Conservation (phyloP, 2,797 vertebrate genomes). For the Apodemus agrarius region DNA sequence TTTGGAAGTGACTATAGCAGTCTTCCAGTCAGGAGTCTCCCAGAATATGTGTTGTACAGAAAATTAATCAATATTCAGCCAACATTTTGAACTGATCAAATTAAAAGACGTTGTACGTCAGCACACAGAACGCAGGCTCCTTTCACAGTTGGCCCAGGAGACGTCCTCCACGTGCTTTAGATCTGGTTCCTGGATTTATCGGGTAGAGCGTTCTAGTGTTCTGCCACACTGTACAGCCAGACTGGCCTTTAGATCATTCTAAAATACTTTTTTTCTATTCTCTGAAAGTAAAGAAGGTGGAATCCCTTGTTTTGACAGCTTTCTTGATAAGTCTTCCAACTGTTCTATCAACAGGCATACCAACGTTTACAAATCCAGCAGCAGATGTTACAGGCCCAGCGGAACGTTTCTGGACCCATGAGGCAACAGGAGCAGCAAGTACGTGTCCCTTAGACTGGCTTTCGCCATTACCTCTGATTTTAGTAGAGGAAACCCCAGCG, state of each 20-base stretch:
- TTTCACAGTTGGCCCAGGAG: background rate
- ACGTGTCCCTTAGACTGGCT: conserved; percentile 80
- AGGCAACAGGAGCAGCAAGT: conserved; percentile 99
- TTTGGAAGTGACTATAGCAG: background rate
- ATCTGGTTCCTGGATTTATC: background rate
- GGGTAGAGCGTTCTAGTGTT: background rate
- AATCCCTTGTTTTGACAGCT: background rate
- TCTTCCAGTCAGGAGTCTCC: background rate
- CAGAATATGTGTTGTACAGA: background rate
- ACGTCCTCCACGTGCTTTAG: accelerated
- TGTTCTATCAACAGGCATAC: conserved; percentile 91
- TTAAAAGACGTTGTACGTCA: background rate
- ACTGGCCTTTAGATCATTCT: background rate
- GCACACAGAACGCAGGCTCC: background rate
- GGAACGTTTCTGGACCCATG: conserved; percentile 98
- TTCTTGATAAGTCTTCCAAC: background rate
- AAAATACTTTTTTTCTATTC: background rate
- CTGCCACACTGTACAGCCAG: background rate
- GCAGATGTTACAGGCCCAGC: conserved; percentile 99
- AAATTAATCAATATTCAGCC: background rate
- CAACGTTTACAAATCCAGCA: conserved; percentile 99
- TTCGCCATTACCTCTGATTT: background rate
- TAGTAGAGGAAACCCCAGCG: background rate
- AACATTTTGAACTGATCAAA: background rate
- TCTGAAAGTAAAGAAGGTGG: background rate